Percentiles rank a stretch among this genome's conserved stretches.
Evolutionary conservation across 2,888 invertebrate species (phyloP).

Genomic region (Apamea epomidion): DNA sequence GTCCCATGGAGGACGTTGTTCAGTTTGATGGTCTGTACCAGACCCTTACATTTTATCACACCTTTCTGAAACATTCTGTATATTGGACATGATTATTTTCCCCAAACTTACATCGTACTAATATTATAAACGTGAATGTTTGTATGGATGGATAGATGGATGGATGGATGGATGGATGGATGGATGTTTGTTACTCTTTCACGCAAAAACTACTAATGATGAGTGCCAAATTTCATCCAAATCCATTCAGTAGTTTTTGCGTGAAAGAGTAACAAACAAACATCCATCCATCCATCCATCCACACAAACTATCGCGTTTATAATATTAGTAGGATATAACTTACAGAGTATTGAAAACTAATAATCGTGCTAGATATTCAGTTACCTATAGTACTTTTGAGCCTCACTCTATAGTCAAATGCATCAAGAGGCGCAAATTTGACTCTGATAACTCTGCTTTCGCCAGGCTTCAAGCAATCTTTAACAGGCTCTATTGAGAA

Average conservation of each 20-base stretch:
- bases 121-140: too few species aligned
- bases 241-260: too few species aligned
- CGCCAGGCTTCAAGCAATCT: conserved; percentile 84
- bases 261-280: too few species aligned
- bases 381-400: conserved; percentile 84
- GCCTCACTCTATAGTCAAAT: conserved; percentile 85
- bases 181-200: too few species aligned
- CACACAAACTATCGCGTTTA: too few species aligned
- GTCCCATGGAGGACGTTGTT: not conserved
- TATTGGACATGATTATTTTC: too few species aligned
- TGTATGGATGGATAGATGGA: too few species aligned
- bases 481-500: conserved; percentile 88
- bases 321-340: not conserved
- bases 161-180: too few species aligned
- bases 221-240: too few species aligned
- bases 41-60: not conserved
- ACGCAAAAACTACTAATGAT: too few species aligned
- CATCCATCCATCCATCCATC: too few species aligned
- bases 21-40: not conserved
- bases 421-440: conserved; percentile 90
- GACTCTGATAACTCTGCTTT: conserved; percentile 83
- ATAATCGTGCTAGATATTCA: not conserved
- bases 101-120: too few species aligned
- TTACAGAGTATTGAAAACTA: not conserved
- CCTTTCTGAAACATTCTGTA: not conserved